Conservation (phyloP, 2,113 vertebrate species). For the Pao palembangensis region DNA sequence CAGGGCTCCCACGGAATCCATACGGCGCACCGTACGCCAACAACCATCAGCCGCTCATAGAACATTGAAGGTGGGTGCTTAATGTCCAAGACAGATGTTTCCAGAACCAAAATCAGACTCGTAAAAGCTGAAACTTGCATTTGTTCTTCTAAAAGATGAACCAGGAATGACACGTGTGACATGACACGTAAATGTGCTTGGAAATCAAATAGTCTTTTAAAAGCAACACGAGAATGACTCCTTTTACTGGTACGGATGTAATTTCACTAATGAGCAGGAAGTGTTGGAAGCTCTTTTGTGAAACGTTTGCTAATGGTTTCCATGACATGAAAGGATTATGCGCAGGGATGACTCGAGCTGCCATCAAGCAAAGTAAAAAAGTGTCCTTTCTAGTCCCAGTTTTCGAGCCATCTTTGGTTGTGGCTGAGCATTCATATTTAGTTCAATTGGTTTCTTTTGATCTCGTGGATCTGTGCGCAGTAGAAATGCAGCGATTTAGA, state of each 20-base stretch:
- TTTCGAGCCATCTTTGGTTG: neutral
- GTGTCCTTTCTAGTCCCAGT: neutral
- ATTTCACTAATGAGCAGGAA: neutral
- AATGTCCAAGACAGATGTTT: no score
- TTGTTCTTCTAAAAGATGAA: no score
- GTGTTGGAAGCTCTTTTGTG: slow-evolving; percentile 4
- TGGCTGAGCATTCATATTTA: no score
- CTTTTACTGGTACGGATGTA: no score
- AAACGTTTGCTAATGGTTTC: slow-evolving; percentile 4
- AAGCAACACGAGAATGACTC: no score
- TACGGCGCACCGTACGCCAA: neutral
- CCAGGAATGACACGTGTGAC: no score
- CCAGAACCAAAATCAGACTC: no score
- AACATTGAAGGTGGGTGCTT: no score
- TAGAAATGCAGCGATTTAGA: neutral
- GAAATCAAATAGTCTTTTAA: no score
- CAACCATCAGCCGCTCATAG: no score
- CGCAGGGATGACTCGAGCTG: neutral
- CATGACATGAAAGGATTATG: slow-evolving; percentile 9
- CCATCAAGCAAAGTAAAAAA: neutral
- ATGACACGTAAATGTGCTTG: no score
- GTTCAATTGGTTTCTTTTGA: neutral
- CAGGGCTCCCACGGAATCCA: slow-evolving; percentile 35
- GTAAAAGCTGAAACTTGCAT: no score
- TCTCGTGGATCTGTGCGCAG: neutral